phyloP scores from a whole-genome alignment of 2,888 invertebrate genomes.

The Cerastis rubricosa region DNA sequence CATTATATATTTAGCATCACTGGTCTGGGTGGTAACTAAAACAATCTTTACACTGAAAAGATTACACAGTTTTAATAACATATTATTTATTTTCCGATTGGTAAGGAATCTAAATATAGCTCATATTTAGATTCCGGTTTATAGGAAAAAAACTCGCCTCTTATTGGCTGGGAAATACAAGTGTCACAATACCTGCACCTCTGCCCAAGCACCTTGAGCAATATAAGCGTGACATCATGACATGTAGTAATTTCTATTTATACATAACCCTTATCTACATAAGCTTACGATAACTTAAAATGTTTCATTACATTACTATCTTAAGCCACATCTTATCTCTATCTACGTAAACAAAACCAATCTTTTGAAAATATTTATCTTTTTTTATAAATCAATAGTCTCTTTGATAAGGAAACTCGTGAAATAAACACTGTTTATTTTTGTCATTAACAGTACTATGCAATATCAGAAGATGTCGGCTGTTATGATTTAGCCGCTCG shows the following conservation, averaged over 20 bases:
- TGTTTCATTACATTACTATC: neutral
- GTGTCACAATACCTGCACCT: neutral
- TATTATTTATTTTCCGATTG: neutral
- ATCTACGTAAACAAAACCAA: neutral
- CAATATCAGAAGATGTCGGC: neutral
- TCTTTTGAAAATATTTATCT: conserved; percentile 6
- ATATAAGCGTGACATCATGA: neutral
- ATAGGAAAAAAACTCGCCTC: neutral
- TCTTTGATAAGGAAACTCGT: neutral
- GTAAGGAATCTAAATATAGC: neutral
- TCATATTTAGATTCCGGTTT: neutral
- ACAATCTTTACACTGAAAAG: no score
- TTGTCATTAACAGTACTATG: neutral
- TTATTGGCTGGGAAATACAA: neutral
- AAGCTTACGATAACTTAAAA: neutral
- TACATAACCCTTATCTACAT: neutral
- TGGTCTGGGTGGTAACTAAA: neutral
- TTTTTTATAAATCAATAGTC: neutral
- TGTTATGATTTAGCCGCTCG: no score
- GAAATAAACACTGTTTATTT: neutral
- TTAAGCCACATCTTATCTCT: neutral
- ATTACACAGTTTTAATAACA: neutral
- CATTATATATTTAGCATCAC: neutral
- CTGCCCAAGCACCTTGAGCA: neutral
- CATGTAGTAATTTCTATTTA: neutral